These are phyloP conservation scores for Sialis fuliginosa DNA, from an alignment of 2,888 invertebrate species.

Conservation along the genomic window DNA sequence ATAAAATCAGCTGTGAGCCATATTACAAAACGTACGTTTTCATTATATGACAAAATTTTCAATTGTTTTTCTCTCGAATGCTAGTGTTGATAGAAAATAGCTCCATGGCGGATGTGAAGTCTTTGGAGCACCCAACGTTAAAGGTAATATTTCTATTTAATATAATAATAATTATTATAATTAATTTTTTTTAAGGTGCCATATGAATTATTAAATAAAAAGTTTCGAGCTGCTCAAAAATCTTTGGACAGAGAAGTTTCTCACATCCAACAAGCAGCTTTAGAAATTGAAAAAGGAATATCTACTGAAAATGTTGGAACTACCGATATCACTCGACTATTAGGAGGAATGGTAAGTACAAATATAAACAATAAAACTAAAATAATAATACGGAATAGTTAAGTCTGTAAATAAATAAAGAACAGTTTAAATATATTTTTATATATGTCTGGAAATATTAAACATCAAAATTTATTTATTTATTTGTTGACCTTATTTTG, in stretches of 20 bases:
- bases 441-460: too few relatives aligned
- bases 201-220: slow-evolving; percentile 94
- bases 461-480: too few relatives aligned
- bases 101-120: slow-evolving; percentile 81
- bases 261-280: slow-evolving; percentile 64
- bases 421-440: too few relatives aligned
- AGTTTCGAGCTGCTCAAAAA: slow-evolving; percentile 89
- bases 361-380: too few relatives aligned
- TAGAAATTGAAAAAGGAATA: slow-evolving; percentile 61
- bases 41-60: too few relatives aligned
- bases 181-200: slow-evolving; percentile 51
- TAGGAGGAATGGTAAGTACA: slow-evolving; percentile 58
- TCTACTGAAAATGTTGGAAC: slow-evolving; percentile 37
- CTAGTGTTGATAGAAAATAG: too few relatives aligned
- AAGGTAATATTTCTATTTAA: slow-evolving; percentile 38
- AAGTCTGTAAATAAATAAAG: too few relatives aligned
- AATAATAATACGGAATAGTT: too few relatives aligned
- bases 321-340: slow-evolving; percentile 58
- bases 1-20: too few relatives aligned
- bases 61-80: too few relatives aligned
- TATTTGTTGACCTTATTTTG: too few relatives aligned
- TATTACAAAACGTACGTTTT: too few relatives aligned
- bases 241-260: slow-evolving; percentile 83
- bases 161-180: background rate
- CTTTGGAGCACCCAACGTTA: slow-evolving; percentile 87